Base-by-base conservation (phyloP, 2,113 vertebrate species). In the Chiloscyllium plagiosum region DNA sequence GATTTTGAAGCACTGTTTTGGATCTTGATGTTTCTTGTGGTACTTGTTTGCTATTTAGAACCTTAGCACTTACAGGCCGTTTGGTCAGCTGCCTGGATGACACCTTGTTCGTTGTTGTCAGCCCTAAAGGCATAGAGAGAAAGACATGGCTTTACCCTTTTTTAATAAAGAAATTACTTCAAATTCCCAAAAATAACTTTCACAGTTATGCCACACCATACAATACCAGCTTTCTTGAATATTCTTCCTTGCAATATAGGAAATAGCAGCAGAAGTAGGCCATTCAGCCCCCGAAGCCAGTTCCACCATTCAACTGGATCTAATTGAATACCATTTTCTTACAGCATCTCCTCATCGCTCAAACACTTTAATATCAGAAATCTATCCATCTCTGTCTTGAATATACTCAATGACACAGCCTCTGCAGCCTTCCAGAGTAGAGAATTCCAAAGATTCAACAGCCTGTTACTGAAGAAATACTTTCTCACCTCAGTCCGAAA, bases 51-150 rank as follows among this genome's bases (percentile, higher is more conserved):
- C 66, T 47, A 29, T 68, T 56, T 47, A 33, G 70, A 42, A 33
- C 33, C 85, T 56, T 24, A 83, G 90, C 96, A 95, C 72, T 96
- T 24, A 78, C 24, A 29, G 76, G n/a, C 61, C 90, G 94, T 52
- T 86, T 96, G 72, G 37, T 66, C 1, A 29, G 42, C 15, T 96
- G 96, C 61, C 37, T 56, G n/a, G 20, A 3, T 22, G 29, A 13
- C 19, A 2, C 24, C 83, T 69, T 96, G 42, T 24, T 70, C 26
- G 26, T 94, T 15, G 20, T 42, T 68, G 47, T 42, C 22, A 15
- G 37, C 68, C 70, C 93, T 95, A 19, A 95, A 0, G 10, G 22
- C 12, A n/a, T 26, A 90, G 37, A 76, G 20, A 56, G 69, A 95
- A 26, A 95, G 66, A 95, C 22, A 4, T 22, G 4, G 72, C 52